Evolutionary conservation across 2,888 invertebrate species (phyloP), one percentile per base, ranked within the genome.

Genomic region (Scaptomyza flava): DNA sequence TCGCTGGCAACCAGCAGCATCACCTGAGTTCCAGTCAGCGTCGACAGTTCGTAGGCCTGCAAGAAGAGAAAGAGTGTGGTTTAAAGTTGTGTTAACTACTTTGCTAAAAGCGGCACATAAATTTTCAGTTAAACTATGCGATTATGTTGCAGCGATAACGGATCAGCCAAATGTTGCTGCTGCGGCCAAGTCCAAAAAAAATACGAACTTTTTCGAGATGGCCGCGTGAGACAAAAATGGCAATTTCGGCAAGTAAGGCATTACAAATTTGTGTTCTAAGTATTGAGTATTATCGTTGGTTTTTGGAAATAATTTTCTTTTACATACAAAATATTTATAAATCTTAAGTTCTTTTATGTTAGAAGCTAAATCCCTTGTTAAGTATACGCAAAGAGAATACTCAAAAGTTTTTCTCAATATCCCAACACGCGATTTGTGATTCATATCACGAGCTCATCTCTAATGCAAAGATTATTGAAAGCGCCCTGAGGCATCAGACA

Each of bases 1-100:
- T 99, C 99, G 77, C 98, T 98, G 69, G 99, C 99, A 79, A 99
- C 99, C 91, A 99, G 94, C 89, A 99, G 94, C 99, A 99, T 99
- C 92, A 99, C 99, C 93, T 99, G 99, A 36, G 99, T 99, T 58
- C 99, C 99, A 77, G 99, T 99, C 92, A 99, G 93, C 81, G 99
- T 99, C 69, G 99, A 99, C 90, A 99, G 93, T 93, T 99, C 99
- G 94, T 99, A 99, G 64, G 99, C 99, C 99, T 99, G 95, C 9
- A 94, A 77, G 72, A 81, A 78, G 30, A 38, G 30, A 34, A 11
- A 27, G 50, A 51, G 31, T 58, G 41, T 33, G 48, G 48, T 57
- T 34, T 34, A 38, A 59, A 56, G 14, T 43, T 63, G 62, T 79
- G 77, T 68, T 72, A 74, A 83, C 79, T 68, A 50, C 50, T 73